These are phyloP conservation scores for Aphidius colemani DNA, from an alignment of 2,888 invertebrate genomes.

Conservation along the genomic window DNA sequence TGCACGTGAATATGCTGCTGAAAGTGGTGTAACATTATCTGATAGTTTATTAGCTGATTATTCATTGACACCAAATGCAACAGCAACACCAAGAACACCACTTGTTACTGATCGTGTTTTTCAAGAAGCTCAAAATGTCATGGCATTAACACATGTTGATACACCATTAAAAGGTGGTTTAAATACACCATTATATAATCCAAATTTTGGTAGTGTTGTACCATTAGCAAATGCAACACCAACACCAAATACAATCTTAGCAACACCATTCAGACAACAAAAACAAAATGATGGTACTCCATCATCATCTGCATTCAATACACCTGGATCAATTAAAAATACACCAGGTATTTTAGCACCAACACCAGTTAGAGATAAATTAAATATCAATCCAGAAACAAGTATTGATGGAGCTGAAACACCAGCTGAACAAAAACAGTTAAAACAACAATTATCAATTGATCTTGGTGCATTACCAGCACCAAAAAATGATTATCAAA, in stretches of 20 bases:
- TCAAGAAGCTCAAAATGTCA: constrained; percentile 97
- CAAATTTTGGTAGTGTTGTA: constrained; percentile 84
- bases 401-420: constrained; percentile 73
- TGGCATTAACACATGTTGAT: constrained; percentile 97
- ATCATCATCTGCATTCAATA: constrained; percentile 52
- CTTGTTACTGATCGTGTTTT: constrained; percentile 81
- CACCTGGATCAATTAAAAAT: constrained; percentile 67
- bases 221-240: constrained; percentile 74
- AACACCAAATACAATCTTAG: constrained; percentile 90
- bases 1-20: constrained; percentile 85
- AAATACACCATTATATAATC: constrained; percentile 90
- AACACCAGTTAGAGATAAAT: constrained; percentile 86
- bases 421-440: constrained; percentile 73
- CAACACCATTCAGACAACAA: constrained; percentile 82
- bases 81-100: constrained; percentile 84
- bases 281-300: constrained; percentile 66
- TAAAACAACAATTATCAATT: constrained; percentile 75
- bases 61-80: constrained; percentile 70
- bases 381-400: constrained; percentile 93
- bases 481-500: constrained; percentile 98
- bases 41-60: constrained; percentile 91
- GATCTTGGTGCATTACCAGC: constrained; percentile 82
- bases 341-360: constrained; percentile 64
- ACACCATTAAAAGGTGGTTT: constrained; percentile 95
- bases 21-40: constrained; percentile 76